These are phyloP conservation scores for Progne subis DNA, from an alignment of 2,113 vertebrate species.

Conservation along the genomic window DNA sequence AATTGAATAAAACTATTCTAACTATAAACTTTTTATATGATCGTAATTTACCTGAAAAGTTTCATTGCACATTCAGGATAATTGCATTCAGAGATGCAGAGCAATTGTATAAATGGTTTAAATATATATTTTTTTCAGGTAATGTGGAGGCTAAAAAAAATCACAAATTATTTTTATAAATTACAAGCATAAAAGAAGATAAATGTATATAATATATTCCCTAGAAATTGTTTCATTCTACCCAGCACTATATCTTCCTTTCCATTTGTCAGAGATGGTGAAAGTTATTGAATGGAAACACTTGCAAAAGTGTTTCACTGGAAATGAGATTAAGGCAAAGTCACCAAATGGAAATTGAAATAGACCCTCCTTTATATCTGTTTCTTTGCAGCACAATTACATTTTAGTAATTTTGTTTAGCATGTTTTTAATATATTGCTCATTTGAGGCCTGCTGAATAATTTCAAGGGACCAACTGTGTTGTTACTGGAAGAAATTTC, in stretches of 20 bases:
- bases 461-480: neutral
- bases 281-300: neutral
- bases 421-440: neutral
- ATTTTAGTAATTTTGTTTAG: conserved; percentile 39
- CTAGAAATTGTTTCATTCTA: neutral
- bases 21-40: neutral
- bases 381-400: conserved; percentile 33
- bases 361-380: neutral
- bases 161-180: neutral
- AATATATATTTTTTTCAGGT: neutral
- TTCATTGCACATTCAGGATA: neutral
- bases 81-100: neutral
- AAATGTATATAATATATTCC: neutral
- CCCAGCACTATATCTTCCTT: neutral
- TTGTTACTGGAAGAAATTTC: conserved; percentile 20
- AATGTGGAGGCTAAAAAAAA: neutral
- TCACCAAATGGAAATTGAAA: neutral
- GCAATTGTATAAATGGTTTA: neutral
- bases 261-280: neutral
- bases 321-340: neutral
- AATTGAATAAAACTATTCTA: neutral
- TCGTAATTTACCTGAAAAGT: neutral
- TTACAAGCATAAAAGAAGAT: neutral
- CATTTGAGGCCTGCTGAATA: conserved; percentile 5
- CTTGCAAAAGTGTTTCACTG: neutral